Base-by-base conservation (phyloP, 2,888 invertebrate genomes). In the Drosophila quasianomalipes region DNA sequence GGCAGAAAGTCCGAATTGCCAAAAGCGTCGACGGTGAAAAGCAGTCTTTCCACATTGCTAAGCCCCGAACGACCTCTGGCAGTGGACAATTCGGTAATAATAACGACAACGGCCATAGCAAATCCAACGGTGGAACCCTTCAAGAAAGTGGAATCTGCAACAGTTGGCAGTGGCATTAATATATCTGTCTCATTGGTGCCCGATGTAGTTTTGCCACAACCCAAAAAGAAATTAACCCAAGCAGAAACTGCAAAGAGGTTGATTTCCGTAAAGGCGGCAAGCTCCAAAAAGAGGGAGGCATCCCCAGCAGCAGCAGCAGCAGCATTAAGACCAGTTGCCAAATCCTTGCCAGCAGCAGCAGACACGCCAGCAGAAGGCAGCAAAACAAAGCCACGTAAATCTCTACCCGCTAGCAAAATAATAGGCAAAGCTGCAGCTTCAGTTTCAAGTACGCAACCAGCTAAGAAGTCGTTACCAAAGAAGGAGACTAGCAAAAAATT, bases 121-220 rank as follows among this genome's bases (percentile, higher is more conserved):
- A 39, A 9, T 35, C 30, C 51, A 9, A 39, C 22, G 14, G 55
- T 19, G 30, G 60, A 76, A 26, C 51, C 68, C 3, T 65, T 59
- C 2, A 65, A 69, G 16, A 55, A 49, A 28, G 22, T 39, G 30
- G 68, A 76, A 33, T 22, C 57, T 16, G 14, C 52, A 10, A 12
- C 69, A n/a, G 2, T 54, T 7, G 16, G 35, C 0, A 60, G 26
- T 61, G 77, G 72, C 6, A 81, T 79, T 9, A 79, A 79, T 51
- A 79, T 79, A 1, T 79, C 79, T 4, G 81, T 79, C 10, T 79
- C 77, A n/a, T 16, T 72, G 53, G 30, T 76, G 26, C 14, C 76
- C 6, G 76, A 76, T 7, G 22, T 10, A 22, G 4, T 26, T 22
- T 44, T n/a, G 47, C 3, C 22, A 9, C 12, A 52, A 14, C 22